Evolutionary conservation across 2,888 invertebrate genomes (phyloP).

Genomic region (Prenolepis imparis): DNA sequence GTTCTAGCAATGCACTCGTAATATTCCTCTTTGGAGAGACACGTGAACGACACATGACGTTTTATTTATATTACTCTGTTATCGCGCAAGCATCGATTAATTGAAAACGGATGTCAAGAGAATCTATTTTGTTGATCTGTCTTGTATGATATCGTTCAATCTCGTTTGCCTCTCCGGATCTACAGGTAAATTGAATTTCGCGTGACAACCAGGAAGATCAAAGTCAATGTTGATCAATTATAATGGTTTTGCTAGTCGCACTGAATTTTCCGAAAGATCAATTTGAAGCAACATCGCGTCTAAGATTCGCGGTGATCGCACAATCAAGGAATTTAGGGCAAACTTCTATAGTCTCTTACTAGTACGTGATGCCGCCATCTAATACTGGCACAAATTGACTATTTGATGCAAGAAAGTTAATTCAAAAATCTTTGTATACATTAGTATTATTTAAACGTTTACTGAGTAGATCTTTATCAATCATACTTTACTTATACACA

Average conservation of each 20-base stretch:
- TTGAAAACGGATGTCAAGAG: slow-evolving; percentile 7
- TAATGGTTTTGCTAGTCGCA: no score
- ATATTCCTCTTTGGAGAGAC: background rate
- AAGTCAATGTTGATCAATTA: background rate
- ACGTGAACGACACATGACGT: background rate
- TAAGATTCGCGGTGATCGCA: background rate
- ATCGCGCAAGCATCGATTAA: background rate
- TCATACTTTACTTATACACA: background rate
- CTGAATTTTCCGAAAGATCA: background rate
- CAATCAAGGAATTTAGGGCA: background rate
- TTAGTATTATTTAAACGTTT: background rate
- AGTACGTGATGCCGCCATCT: background rate
- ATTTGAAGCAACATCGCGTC: background rate
- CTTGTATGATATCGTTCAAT: background rate
- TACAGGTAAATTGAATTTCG: background rate
- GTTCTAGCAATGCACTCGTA: slow-evolving; percentile 7
- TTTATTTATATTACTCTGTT: slow-evolving; percentile 1
- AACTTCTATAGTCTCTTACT: background rate
- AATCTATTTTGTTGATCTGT: background rate
- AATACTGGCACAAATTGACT: background rate
- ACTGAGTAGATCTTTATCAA: background rate
- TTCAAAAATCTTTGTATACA: background rate
- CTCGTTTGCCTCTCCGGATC: background rate
- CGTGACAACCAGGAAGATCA: background rate
- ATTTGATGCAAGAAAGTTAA: background rate